A percentile compares a stretch with the other conserved stretches of the same genome.
These are phyloP conservation scores for Cecropterus lyciades DNA, from an alignment of 1,140 invertebrate species.

Conservation along the genomic window DNA sequence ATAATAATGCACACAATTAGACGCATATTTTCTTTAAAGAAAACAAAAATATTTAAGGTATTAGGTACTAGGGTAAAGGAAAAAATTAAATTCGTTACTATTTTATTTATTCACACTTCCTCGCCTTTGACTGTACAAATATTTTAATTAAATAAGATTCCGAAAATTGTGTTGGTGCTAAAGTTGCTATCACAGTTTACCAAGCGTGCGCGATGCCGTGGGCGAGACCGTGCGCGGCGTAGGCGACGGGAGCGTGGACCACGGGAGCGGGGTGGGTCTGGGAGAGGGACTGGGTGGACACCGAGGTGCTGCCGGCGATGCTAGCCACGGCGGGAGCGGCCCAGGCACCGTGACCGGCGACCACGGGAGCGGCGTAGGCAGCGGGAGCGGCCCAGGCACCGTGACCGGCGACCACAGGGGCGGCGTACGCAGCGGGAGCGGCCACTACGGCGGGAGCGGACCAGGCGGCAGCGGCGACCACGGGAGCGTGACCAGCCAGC, in stretches of 20 bases:
- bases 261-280: constrained; percentile 69
- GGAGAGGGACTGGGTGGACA: constrained; percentile 65
- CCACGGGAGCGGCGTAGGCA: constrained; percentile 36
- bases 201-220: constrained; percentile 55
- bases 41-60: too few relatives aligned
- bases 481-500: constrained; percentile 59
- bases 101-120: constrained; percentile 83
- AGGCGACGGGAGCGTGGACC: constrained; percentile 60
- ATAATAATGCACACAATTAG: too few relatives aligned
- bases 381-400: constrained; percentile 42
- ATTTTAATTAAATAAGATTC: constrained; percentile 75
- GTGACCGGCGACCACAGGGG: constrained; percentile 38
- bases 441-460: constrained; percentile 34
- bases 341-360: constrained; percentile 18
- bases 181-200: constrained; percentile 77
- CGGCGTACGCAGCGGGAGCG: constrained; percentile 46
- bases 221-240: constrained; percentile 55
- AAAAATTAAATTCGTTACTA: constrained; percentile 47
- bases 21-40: too few relatives aligned
- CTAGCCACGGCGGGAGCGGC: constrained; percentile 43
- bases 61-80: too few relatives aligned
- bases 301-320: constrained; percentile 55
- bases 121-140: constrained; percentile 71
- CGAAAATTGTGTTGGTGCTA: constrained; percentile 69
- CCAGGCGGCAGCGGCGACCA: constrained; percentile 34